Evolutionary conservation across 2,797 vertebrate species (phyloP), one percentile per base, ranked within the genome.

Genomic region (Anniella stebbinsi): DNA sequence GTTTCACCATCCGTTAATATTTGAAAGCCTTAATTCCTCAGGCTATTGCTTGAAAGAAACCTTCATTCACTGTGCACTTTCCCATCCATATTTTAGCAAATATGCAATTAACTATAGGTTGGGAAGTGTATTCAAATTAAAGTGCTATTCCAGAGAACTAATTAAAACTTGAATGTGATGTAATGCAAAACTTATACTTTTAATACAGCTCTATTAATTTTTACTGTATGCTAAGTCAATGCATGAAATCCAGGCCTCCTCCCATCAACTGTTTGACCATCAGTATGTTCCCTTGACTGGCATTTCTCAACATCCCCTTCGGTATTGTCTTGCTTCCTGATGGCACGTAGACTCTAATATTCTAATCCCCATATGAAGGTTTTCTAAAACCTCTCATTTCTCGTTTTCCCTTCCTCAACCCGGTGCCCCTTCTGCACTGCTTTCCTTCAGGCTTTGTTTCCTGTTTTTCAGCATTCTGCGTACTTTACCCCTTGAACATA

Each of bases 41-140:
- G 15, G 60, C 72, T 33, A 38, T 92, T 66, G 54, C 8, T 25
- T 72, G 51, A 70, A 3, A 0, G 36, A 84, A 51, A 12, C 67
- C 23, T 87, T 11, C 84, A 54, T 60, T 90, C 18, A 54, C 54
- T 63, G 11, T 23, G 21, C 87, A 2, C 48, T 91, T 90, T 90
- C 30, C 70, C 7, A 0, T 80, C 91, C 70, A 75, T 57, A 0
- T 70, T 0, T 77, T 78, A 60, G 88, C 69, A 89, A 28, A 36
- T 86, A 86, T 67, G 66, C 33, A 87, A 38, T 60, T 54, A 88
- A 33, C 69, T 93, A 0, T 0, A 67, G 80, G 21, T 48, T 93
- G 90, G n/a, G 89, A 77, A 69, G 1, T 67, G 2, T 3, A n/a
- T 91, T 60, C 36, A 28, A 15, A 5, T 78, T 93, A 90, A 88